Percentiles rank a stretch among this genome's conserved stretches.
Conservation (phyloP, 2,888 invertebrate genomes). For the Drosophila multiciliata region DNA sequence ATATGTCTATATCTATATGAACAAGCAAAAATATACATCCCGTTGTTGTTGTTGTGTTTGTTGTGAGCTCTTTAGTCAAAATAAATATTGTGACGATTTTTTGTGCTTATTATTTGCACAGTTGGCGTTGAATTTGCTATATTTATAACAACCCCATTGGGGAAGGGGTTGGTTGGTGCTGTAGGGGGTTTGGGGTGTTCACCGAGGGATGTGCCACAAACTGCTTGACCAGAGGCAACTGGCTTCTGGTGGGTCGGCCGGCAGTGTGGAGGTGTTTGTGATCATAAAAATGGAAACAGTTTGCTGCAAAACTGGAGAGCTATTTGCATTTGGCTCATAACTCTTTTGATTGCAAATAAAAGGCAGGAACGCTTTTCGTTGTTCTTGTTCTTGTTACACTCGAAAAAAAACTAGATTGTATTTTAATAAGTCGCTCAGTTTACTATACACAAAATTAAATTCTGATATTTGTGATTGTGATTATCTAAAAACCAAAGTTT, state of each 20-base stretch:
- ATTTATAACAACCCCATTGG: conserved; percentile 9
- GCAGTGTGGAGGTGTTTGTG: conserved; percentile 20
- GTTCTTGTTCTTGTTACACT: conserved; percentile 20
- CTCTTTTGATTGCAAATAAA: conserved; percentile 81
- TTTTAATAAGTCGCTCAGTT: no score
- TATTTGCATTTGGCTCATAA: conserved; percentile 81
- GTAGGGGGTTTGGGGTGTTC: background rate
- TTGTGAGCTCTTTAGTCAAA: conserved; percentile 56
- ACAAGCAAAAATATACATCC: conserved; percentile 12
- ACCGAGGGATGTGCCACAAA: background rate
- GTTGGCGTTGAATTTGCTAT: conserved; percentile 68
- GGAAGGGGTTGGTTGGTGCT: background rate
- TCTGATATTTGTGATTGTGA: background rate
- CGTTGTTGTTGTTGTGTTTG: conserved; percentile 37
- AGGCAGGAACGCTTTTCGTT: conserved; percentile 45
- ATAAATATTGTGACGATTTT: conserved; percentile 63
- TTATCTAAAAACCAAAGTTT: background rate
- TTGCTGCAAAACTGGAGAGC: conserved; percentile 31
- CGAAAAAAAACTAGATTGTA: no score
- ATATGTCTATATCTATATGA: conserved; percentile 1
- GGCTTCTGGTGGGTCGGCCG: background rate
- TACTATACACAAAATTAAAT: no score
- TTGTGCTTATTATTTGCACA: conserved; percentile 66
- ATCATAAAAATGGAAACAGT: conserved; percentile 64
- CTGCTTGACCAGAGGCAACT: conserved; percentile 44